Conservation (phyloP, 2,113 vertebrate genomes). For the Pseudorectes ferrugineus region DNA sequence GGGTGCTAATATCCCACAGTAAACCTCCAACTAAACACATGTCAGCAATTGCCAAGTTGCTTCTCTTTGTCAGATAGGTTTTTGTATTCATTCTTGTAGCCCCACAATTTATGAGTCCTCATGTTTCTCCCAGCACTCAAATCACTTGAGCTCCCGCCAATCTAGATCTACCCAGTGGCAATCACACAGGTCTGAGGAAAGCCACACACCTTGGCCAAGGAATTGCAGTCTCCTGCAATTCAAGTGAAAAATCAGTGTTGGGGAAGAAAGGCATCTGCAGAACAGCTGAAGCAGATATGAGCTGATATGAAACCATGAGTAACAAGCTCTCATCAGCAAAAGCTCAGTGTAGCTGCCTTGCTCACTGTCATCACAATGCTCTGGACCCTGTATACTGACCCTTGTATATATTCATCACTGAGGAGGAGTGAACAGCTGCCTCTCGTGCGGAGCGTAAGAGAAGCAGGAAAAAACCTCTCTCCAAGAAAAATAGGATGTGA, state of each 20-base stretch:
- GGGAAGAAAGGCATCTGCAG: background rate
- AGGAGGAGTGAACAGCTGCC: background rate
- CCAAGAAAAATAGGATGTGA: background rate
- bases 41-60: background rate
- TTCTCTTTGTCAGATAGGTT: background rate
- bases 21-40: background rate
- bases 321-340: conserved; percentile 24
- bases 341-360: background rate
- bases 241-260: background rate
- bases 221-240: background rate
- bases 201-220: background rate
- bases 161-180: background rate
- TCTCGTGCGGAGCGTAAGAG: background rate
- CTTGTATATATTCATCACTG: background rate
- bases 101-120: background rate
- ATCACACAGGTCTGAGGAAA: background rate
- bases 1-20: background rate
- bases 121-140: background rate
- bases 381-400: background rate
- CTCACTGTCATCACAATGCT: background rate
- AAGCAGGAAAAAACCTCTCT: background rate
- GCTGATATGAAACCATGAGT: background rate
- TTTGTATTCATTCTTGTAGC: background rate
- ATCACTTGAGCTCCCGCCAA: background rate
- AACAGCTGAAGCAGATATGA: background rate